Base-by-base conservation (phyloP, 2,888 invertebrate species). In the Lagria hirta region DNA sequence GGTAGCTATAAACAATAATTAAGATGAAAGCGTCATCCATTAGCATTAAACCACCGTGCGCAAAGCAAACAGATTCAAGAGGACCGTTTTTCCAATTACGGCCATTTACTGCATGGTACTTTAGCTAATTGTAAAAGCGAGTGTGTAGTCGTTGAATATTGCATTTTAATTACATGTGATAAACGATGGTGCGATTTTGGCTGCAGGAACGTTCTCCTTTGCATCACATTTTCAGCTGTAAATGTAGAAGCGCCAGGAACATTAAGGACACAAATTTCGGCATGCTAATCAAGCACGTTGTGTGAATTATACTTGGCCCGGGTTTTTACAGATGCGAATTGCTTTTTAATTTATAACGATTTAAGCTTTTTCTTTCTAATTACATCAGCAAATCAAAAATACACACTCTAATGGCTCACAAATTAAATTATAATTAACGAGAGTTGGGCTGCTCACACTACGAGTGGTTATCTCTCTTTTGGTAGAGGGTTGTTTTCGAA, bases 41-140 rank as follows among this genome's bases (percentile, higher is more conserved):
- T 55, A 58, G 55, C 53, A 42, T 48, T 44, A 49, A 52, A 52
- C 50, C 54, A 41, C 49, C 43, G n/a, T n/a, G 51, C 47, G 51
- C 41, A 41, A 45, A 44, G 53, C 48, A 54, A 59, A 56, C 55
- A 52, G 53, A 59, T 61, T 61, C 57, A 58, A 64, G 58, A 57
- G 62, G 55, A 49, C 58, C 62, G 60, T 64, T 64, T 65, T 64
- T 64, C 61, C 63, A 65, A 66, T 65, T 66, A 65, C 55, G 51
- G 43, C 57, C 60, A 60, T 62, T 62, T 58, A 49, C 47, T 44
- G 57, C 48, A 62, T 58, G 60, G 62, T 62, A 63, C 67, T 66
- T 64, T 57, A 55, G 60, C 61, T 65, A 65, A 65, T 67, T 65
- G 62, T 61, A 55, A 63, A 64, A 64, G 62, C 61, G 61, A 59